Evolutionary conservation across 2,797 vertebrate species (phyloP), one percentile per base, ranked within the genome.

Genomic region (Poecile montanus): DNA sequence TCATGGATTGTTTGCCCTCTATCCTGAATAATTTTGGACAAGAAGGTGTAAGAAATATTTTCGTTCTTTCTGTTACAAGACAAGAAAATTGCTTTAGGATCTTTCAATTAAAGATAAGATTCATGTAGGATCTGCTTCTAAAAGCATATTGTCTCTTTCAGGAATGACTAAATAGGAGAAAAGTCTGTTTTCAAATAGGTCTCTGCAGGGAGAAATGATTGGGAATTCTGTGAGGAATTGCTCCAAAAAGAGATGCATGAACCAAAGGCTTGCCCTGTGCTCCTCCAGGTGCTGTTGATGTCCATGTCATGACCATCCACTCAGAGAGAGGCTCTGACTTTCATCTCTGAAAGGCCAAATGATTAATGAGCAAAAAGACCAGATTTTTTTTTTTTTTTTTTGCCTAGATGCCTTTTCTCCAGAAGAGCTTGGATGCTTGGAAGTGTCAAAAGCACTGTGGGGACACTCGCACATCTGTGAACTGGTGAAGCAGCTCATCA

Each of bases 1-100:
- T 32, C 29, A 61, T 80, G 78, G 58, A 56, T 32, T 60, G 7
- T 53, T 65, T 74, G 27, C 20, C 19, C 19, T 91, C 29, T 38
- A 70, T 58, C 16, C 12, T 8, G 51, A 78, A 83, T 71, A 27
- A 66, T 92, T 93, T 94, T 76, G 68, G 74, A 80, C 32, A 50
- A 78, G 53, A 90, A 77, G 11, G 25, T 78, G 36, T 75, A 67
- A 91, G 94, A 95, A 44, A 81, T 54, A 60, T 23, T 94, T 92
- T 86, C n/a, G 16, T 81, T 89, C 23, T 83, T 85, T 96, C 71
- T 91, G 40, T 75, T 80, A 87, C 26, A 92, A 42, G 61, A 48
- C 48, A 70, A 71, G 45, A 71, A 9, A 16, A 36, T 67, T 80
- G 30, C 40, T 62, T 61, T 73, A 73, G 34, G 56, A 58, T 72